Conservation (phyloP, 1,140 invertebrate genomes). For the Megalonaias nervosa region DNA sequence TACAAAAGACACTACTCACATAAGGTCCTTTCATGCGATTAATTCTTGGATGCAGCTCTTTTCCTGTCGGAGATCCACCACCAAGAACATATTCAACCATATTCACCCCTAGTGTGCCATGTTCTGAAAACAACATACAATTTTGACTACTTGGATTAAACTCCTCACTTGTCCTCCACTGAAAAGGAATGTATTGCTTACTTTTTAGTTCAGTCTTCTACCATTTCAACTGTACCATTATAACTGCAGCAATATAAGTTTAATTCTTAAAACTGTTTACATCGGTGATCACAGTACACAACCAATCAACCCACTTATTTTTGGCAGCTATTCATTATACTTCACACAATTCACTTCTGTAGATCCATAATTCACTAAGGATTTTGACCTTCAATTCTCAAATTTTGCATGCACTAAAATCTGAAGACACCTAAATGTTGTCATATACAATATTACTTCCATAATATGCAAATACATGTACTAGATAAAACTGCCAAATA, state of each 20-base stretch:
- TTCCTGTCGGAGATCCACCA: slow-evolving; percentile 86
- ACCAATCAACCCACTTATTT: no score
- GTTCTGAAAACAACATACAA: slow-evolving; percentile 27
- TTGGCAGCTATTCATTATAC: no score
- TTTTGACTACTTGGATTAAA: not conserved
- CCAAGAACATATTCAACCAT: slow-evolving; percentile 98
- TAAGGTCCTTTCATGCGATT: slow-evolving; percentile 40
- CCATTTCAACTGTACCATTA: slow-evolving; percentile 8
- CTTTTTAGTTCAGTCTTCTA: not conserved
- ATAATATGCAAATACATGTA: no score
- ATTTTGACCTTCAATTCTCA: no score
- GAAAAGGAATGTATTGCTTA: not conserved
- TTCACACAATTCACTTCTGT: no score
- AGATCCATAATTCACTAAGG: no score
- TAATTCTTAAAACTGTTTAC: not conserved
- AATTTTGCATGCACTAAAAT: no score
- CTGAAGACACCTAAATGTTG: no score
- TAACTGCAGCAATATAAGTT: not conserved
- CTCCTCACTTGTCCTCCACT: not conserved
- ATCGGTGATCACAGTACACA: no score
- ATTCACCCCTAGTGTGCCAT: slow-evolving; percentile 88
- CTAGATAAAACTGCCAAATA: no score
- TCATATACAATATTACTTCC: no score
- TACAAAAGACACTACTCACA: slow-evolving; percentile 10
- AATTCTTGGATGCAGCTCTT: slow-evolving; percentile 77